Base-by-base conservation (phyloP, 2,888 invertebrate species). In the Ischnura elegans region DNA sequence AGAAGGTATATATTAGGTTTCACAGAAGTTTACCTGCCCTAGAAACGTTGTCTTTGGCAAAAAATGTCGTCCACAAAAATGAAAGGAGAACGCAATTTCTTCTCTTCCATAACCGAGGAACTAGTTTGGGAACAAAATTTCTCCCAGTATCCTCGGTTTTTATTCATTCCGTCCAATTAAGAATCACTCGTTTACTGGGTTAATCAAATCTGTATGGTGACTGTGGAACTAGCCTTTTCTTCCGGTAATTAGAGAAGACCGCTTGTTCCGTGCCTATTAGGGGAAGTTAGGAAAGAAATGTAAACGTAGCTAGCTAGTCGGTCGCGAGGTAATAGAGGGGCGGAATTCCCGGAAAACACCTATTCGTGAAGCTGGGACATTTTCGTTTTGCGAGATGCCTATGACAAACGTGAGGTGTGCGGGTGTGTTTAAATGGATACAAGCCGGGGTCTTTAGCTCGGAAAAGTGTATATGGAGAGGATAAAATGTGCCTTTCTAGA, bases 161-260 rank as follows among this genome's bases (percentile, higher is more conserved):
- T 76, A 36, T 76, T 76, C 8, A 76, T 76, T 36, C 13, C 0
- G n/a, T 76, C 25, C 76, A 76, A 76, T 76, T 76, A 76, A 76
- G 76, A 29, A 76, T 76, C 76, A 36, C 76, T 76, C 29, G 76
- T 76, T 76, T 36, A 29, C 76, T 36, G 36, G 25, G 29, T 29
- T 76, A 36, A 76, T 76, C 76, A 76, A 76, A 76, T 76, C 76
- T 29, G 29, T 36, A 36, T 16, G 36, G 76, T 16, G 36, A 36
- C 76, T 76, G 76, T 36, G 76, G 36, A 36, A 76, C 1, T 29
- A 36, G 36, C 29, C 76, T 36, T 76, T 76, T 76, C 76, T 76
- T 76, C n/a, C 5, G 76, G 76, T 76, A 76, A 76, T 76, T 76
- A 76, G 76, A 36, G 76, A n/a, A 76, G 76, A 76, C 76, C 29